Conservation (phyloP, 2,888 invertebrate genomes). For the Lasioglossum calceatum region DNA sequence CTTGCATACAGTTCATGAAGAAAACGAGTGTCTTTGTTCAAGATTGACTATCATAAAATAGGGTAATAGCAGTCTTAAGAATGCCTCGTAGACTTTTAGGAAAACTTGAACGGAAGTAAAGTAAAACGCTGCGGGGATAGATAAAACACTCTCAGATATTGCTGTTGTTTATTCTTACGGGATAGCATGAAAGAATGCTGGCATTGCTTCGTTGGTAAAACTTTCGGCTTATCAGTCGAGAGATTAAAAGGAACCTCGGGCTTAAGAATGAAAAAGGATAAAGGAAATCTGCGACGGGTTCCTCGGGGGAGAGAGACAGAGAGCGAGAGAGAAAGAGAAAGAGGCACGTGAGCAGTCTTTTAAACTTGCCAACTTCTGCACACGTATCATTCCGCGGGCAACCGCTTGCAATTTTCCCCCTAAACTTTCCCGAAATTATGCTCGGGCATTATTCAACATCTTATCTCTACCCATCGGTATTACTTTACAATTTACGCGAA, state of each 20-base stretch:
- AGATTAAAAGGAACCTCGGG: constrained; percentile 60
- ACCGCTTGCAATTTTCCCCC: constrained; percentile 12
- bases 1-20: not conserved
- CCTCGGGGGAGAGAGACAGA: not conserved
- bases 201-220: constrained; percentile 42
- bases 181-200: constrained; percentile 51
- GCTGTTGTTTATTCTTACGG: constrained; percentile 70
- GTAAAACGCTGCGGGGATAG: constrained; percentile 50
- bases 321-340: not conserved
- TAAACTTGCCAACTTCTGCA: constrained; percentile 12
- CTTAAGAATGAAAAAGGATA: constrained; percentile 18
- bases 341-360: constrained; percentile 20
- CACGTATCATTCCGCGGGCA: constrained; percentile 28
- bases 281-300: constrained; percentile 17
- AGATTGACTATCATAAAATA: not conserved
- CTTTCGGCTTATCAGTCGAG: constrained; percentile 61
- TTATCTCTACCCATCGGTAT: not conserved
- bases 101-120: constrained; percentile 43
- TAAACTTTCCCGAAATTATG: constrained; percentile 4
- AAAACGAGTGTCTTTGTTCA: not conserved
- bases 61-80: not conserved
- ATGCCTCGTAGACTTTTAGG: constrained; percentile 36
- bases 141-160: constrained; percentile 62
- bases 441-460: not conserved
- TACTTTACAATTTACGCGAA: not conserved